A percentile compares a stretch with the other conserved stretches of the same genome.
Evolutionary conservation across 2,797 vertebrate genomes (phyloP).

Genomic region (Crenuchus spilurus): DNA sequence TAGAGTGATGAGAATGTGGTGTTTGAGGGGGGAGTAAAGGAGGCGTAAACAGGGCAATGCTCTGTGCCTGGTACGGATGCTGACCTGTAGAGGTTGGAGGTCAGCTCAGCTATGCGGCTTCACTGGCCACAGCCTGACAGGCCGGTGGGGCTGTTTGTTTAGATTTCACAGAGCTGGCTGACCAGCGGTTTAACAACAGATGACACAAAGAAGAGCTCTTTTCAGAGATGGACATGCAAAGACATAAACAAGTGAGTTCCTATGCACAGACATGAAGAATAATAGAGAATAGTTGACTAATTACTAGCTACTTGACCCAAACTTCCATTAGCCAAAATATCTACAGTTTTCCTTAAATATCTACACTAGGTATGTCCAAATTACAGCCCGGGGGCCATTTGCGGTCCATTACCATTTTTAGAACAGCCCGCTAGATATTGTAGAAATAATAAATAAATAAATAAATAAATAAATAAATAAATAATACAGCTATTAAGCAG

Average conservation of each 20-base stretch:
- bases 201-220: constrained; percentile 88
- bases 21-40: constrained; percentile 42
- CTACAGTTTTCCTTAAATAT: no score
- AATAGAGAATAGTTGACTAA: no score
- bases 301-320: no score
- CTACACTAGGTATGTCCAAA: no score
- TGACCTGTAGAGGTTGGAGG: constrained; percentile 78
- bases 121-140: constrained; percentile 92
- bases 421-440: no score
- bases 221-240: constrained; percentile 72
- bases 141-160: constrained; percentile 88
- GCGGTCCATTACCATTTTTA: no score
- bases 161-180: constrained; percentile 88
- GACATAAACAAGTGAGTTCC: constrained; percentile 6
- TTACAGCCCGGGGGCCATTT: no score
- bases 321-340: no score
- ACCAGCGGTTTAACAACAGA: constrained; percentile 95
- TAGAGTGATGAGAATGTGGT: constrained; percentile 57
- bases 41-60: constrained; percentile 84
- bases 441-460: no score
- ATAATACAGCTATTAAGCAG: no score
- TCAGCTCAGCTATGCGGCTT: constrained; percentile 87
- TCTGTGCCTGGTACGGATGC: constrained; percentile 87
- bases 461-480: no score
- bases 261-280: no score